phyloP scores from a whole-genome alignment of 2,113 vertebrate genomes.

The Prionailurus viverrinus region DNA sequence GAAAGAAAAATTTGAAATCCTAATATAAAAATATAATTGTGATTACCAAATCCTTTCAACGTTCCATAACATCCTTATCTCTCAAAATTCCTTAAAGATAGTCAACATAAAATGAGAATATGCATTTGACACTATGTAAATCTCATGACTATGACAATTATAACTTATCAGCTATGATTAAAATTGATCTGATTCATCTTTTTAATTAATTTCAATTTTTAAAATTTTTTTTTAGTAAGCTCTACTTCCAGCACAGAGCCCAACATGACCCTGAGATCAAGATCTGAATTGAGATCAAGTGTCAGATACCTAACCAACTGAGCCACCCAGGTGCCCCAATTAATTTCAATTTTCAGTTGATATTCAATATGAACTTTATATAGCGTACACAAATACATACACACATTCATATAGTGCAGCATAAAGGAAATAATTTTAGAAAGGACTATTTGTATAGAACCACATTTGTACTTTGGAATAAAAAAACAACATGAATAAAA shows the following conservation, averaged over 20 bases:
- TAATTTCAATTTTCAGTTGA: not conserved
- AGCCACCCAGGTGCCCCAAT: not conserved
- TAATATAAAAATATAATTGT: not conserved
- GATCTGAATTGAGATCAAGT: no score
- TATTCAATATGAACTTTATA: not conserved
- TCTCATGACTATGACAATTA: not conserved
- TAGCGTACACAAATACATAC: not conserved
- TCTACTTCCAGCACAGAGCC: no score
- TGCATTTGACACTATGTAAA: not conserved
- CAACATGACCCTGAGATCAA: no score
- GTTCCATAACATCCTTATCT: not conserved
- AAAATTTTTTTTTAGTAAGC: no score
- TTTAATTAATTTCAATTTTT: not conserved
- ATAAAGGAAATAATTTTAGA: not conserved
- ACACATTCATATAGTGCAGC: not conserved
- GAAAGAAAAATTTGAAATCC: not conserved
- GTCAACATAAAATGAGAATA: not conserved
- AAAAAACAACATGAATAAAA: conserved; percentile 35
- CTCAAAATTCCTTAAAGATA: not conserved
- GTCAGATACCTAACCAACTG: no score
- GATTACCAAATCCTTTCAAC: not conserved
- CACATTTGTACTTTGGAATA: not conserved
- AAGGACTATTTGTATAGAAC: not conserved
- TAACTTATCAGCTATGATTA: not conserved
- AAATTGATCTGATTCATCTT: not conserved